Evolutionary conservation across 2,797 vertebrate genomes (phyloP).

Genomic region (Morelia viridis): DNA sequence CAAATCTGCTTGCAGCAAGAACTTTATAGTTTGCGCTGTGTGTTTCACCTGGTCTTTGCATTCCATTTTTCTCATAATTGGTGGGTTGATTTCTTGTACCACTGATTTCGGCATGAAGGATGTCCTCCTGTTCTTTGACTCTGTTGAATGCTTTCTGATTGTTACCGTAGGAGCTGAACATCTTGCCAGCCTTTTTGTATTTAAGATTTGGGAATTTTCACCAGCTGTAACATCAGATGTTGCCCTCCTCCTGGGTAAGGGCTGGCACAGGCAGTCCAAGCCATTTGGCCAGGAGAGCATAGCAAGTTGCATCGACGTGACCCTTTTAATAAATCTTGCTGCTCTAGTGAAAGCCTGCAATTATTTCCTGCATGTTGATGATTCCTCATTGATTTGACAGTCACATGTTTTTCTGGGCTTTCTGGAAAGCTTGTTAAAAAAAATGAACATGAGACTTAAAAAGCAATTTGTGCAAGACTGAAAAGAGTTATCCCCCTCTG

Average conservation of each 20-base stretch:
- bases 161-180: neutral
- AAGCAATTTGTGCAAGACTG: neutral
- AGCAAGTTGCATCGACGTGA: neutral
- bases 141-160: neutral
- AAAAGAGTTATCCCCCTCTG: neutral
- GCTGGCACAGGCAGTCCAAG: neutral
- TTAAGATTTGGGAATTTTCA: neutral
- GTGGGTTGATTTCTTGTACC: neutral
- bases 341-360: neutral
- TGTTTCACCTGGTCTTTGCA: neutral
- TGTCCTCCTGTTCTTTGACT: neutral
- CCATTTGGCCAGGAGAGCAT: neutral
- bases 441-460: neutral
- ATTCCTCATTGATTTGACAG: neutral
- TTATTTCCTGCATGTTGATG: neutral
- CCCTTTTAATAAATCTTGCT: neutral
- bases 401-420: neutral
- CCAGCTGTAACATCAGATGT: neutral
- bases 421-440: neutral
- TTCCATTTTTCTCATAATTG: neutral
- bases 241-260: neutral
- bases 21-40: slow-evolving; percentile 2
- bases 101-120: neutral
- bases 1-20: neutral
- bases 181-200: neutral